Percentiles rank a stretch among this genome's conserved stretches.
Conservation (phyloP, 2,888 invertebrate species). For the Furcula furcula region DNA sequence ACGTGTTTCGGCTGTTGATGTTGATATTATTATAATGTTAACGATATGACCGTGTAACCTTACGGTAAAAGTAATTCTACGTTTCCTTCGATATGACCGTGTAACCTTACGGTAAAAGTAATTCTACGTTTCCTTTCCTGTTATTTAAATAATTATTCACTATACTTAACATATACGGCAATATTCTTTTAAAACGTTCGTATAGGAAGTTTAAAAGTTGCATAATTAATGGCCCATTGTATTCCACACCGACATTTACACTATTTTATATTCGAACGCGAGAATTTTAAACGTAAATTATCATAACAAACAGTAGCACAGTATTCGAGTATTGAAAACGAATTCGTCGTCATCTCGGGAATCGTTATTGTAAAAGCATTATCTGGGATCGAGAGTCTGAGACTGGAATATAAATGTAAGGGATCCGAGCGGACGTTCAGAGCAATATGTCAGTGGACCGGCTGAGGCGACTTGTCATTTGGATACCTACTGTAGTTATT, state of each 20-base stretch:
- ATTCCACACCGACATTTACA: conserved; percentile 15
- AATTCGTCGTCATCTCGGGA: conserved; percentile 63
- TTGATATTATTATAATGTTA: conserved; percentile 12
- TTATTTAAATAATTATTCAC: too few species aligned
- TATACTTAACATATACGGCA: too few species aligned
- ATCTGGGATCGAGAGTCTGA: conserved; percentile 63
- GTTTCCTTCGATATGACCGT: too few species aligned
- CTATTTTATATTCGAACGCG: conserved; percentile 38
- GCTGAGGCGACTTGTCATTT: conserved; percentile 34
- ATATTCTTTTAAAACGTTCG: too few species aligned
- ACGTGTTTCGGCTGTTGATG: background rate
- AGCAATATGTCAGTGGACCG: conserved; percentile 67
- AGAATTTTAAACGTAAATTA: conserved; percentile 37
- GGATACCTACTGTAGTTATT: conserved; percentile 1
- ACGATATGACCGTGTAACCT: too few species aligned
- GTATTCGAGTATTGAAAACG: conserved; percentile 54
- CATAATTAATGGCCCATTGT: conserved; percentile 31
- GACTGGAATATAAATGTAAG: conserved; percentile 68
- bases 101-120: too few species aligned
- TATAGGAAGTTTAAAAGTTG: conserved; percentile 23
- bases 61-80: too few species aligned
- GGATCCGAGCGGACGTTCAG: conserved; percentile 49
- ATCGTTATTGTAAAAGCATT: conserved; percentile 76
- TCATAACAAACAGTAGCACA: conserved; percentile 49
- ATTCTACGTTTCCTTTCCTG: too few species aligned